Conservation (phyloP, 92 coral and sea anemone genomes). For the Nematostella vectensis region DNA sequence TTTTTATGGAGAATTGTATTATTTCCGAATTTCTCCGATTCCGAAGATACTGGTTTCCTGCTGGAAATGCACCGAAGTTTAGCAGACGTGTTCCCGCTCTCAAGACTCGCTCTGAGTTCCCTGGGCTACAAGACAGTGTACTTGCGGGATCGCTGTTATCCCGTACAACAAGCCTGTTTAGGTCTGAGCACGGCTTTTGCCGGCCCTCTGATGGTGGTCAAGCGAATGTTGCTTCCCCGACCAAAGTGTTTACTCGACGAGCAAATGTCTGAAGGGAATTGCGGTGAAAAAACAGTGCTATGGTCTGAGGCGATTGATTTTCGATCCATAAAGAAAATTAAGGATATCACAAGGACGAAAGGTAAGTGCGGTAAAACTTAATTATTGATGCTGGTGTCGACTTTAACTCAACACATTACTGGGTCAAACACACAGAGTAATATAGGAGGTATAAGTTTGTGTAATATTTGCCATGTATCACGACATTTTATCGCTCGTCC, state of each 20-base stretch:
- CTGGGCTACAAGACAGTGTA: conserved; percentile 71
- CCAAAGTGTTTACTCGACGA: conserved; percentile 12
- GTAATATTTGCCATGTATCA: too few species aligned
- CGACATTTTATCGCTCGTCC: too few species aligned
- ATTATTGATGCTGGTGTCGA: background rate
- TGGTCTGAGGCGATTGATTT: conserved; percentile 79
- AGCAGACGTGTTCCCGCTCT: conserved; percentile 46
- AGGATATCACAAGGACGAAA: conserved; percentile 77
- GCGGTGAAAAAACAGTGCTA: conserved; percentile 19
- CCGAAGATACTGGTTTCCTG: conserved; percentile 52
- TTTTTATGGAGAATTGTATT: conserved; percentile 48
- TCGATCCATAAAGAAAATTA: conserved; percentile 58
- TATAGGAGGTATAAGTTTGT: too few species aligned
- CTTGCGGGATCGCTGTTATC: conserved; percentile 52
- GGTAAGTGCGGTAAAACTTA: conserved; percentile 33
- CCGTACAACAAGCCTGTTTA: conserved; percentile 38
- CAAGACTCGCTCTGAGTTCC: conserved; percentile 56
- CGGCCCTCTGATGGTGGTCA: conserved; percentile 55
- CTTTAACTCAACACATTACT: too few species aligned
- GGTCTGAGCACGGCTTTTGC: conserved; percentile 49
- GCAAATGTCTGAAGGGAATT: background rate
- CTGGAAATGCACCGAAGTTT: conserved; percentile 57
- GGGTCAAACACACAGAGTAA: too few species aligned
- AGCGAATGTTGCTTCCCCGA: conserved; percentile 37
- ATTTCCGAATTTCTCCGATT: conserved; percentile 48